Base-by-base conservation (phyloP, 2,113 vertebrate species). In the Ploceus nigricollis region DNA sequence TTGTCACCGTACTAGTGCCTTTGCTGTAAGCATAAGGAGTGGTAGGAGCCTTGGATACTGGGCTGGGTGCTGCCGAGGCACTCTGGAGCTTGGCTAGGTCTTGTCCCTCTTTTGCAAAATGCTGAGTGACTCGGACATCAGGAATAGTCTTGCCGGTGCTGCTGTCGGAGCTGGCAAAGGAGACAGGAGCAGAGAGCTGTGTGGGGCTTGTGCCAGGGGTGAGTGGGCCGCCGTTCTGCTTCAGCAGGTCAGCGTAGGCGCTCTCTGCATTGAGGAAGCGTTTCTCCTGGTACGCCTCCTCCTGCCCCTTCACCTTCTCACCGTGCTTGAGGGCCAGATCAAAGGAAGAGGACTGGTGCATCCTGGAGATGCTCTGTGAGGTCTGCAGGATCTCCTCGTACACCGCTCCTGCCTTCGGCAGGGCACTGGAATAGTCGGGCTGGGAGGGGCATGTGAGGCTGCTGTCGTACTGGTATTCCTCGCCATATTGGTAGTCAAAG, bases 141-240 rank as follows among this genome's bases (percentile, higher is more conserved):
- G 99, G 98, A 91, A 99, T 98, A 77, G 98, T 97, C 78, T 98
- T 98, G 82, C 97, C 97, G 9, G 93, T 77, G 4, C 93, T 87
- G 76, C 98, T 58, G 20, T 98, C 97, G 0, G 98, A 96, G 82
- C 97, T 33, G 15, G 98, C 97, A 58, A 99, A 99, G 40, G 99
- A 99, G 78, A 99, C 97, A 0, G 99, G 99, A 80, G 99, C 99
- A 6, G 98, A 97, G 2, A 99, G 97, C 94, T 99, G 99, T 3
- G 99, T 99, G 90, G 99, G 99, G 73, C 99, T 99, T 93, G 99
- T 99, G 27, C 99, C 99, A 4, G 99, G 99, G 64, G 99, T 99
- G 27, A 99, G 98, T 0, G 98, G 98, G 27, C 98, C 97, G 0
- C 98, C 97, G 0, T 97, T 98, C 82, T 98, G 98, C 85, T 97